These are phyloP conservation scores for Holacanthus passer DNA, from an alignment of 2,113 vertebrate genomes.

Conservation along the genomic window DNA sequence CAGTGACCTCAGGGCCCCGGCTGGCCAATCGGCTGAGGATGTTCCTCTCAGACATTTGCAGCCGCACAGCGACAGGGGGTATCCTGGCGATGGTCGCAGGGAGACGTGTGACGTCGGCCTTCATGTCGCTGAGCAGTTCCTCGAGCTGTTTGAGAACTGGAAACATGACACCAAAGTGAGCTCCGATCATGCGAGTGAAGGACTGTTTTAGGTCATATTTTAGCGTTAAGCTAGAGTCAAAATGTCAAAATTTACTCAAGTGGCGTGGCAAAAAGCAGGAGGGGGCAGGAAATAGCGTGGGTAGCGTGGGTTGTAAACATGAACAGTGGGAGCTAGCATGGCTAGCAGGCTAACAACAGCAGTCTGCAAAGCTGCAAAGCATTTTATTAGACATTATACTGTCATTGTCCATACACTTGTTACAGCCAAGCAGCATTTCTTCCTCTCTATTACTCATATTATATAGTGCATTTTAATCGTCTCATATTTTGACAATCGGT, in stretches of 20 bases:
- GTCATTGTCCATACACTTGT: not conserved
- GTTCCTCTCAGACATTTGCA: slow-evolving; percentile 98
- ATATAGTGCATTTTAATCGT: no score
- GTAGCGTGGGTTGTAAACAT: not conserved
- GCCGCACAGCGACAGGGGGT: slow-evolving; percentile 94
- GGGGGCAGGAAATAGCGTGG: not conserved
- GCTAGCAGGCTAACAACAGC: not conserved
- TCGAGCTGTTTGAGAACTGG: slow-evolving; percentile 98
- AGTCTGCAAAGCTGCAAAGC: not conserved
- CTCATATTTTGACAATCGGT: no score
- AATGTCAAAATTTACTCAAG: not conserved
- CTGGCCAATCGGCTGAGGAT: slow-evolving; percentile 97
- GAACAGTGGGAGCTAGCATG: not conserved
- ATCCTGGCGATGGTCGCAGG: slow-evolving; percentile 97
- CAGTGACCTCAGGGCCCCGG: slow-evolving; percentile 88
- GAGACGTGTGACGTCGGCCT: slow-evolving; percentile 96
- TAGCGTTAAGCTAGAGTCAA: not conserved
- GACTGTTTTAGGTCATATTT: not conserved
- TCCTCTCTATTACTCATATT: not conserved
- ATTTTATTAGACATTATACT: not conserved
- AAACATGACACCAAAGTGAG: slow-evolving; percentile 15
- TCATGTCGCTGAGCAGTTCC: slow-evolving; percentile 98
- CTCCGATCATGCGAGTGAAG: not conserved
- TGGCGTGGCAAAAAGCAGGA: not conserved
- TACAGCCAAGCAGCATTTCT: not conserved